Evolutionary conservation across 2,797 vertebrate genomes (phyloP).

Genomic region (Menidia menidia): DNA sequence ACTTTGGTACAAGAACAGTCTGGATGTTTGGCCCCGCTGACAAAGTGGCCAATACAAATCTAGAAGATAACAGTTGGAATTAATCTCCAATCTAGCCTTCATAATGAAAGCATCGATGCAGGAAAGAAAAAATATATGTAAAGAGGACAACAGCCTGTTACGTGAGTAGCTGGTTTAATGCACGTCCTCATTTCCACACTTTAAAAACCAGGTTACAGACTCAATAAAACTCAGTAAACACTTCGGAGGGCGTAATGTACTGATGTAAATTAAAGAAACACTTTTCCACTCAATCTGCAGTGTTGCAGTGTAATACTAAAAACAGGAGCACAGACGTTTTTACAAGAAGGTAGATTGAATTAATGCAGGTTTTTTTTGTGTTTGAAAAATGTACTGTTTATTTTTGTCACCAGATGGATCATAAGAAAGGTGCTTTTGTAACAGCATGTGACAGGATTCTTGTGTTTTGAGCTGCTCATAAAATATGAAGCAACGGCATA

Average conservation of each 20-base stretch:
- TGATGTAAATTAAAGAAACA: slow-evolving; percentile 28
- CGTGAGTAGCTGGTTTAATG: not conserved
- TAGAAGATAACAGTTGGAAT: slow-evolving; percentile 11
- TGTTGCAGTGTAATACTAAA: not conserved
- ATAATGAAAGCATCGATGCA: not conserved
- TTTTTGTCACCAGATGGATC: not conserved
- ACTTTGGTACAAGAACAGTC: slow-evolving; percentile 19
- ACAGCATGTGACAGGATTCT: not conserved
- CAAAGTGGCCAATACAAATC: slow-evolving; percentile 12
- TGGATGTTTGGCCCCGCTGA: slow-evolving; percentile 20
- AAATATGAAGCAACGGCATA: not conserved
- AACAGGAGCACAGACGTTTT: not conserved
- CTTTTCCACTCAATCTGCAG: not conserved
- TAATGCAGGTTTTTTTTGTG: slow-evolving; percentile 7
- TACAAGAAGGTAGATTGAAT: slow-evolving; percentile 15
- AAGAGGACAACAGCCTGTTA: slow-evolving; percentile 8
- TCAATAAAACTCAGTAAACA: not conserved
- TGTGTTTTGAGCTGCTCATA: not conserved
- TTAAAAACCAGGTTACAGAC: slow-evolving; percentile 15
- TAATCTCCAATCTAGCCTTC: slow-evolving; percentile 1
- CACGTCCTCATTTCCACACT: slow-evolving; percentile 9
- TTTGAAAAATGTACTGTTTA: slow-evolving; percentile 17
- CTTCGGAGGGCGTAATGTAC: slow-evolving; percentile 5
- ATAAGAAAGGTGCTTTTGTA: not conserved
- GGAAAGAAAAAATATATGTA: not conserved